Evolutionary conservation across 2,797 vertebrate species (phyloP), one percentile per base, ranked within the genome.

Genomic region (Meda fulgida): DNA sequence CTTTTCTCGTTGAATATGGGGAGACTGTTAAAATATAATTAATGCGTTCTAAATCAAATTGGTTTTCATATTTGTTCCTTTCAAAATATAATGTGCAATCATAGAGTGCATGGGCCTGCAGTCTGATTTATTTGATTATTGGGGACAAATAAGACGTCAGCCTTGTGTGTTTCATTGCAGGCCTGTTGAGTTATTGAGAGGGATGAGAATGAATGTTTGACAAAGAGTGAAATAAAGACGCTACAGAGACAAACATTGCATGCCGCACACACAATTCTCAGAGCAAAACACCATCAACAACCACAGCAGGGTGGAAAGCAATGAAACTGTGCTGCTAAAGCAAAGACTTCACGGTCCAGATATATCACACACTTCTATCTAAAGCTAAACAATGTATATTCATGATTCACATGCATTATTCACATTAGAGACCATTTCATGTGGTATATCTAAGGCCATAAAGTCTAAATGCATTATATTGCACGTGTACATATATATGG

Each of bases 221-320:
- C 66, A 63, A 63, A 43, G 83, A 70, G 75, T 71, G 77, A 69
- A 69, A 78, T 53, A 85, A 70, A 80, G 63, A 51, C 4, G 65
- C 43, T 51, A 69, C 46, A 80, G 29, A 80, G 43, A 80, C 65
- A 80, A 66, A 80, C 78, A 80, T 53, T 0, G 26, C 40, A 11
- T 21, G 40, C 5, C 78, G 26, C 85, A 51, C 83, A 63, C 69
- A 43, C 51, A 3, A 55, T 55, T 76, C 73, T 55, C 81, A 4
- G 88, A 90, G 89, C 91, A 91, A 92, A 93, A 93, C 89, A 90
- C 92, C 91, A 93, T 94, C 92, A 92, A 91, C 90, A 91, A 86
- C 91, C 92, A 90, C 93, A 93, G 94, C 92, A 89, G 93, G 93
- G 88, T 89, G 77, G 86, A 73, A 85, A 89, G 87, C 90, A 91